phyloP scores from a whole-genome alignment of 2,113 vertebrate genomes.

The Pedetes capensis region DNA sequence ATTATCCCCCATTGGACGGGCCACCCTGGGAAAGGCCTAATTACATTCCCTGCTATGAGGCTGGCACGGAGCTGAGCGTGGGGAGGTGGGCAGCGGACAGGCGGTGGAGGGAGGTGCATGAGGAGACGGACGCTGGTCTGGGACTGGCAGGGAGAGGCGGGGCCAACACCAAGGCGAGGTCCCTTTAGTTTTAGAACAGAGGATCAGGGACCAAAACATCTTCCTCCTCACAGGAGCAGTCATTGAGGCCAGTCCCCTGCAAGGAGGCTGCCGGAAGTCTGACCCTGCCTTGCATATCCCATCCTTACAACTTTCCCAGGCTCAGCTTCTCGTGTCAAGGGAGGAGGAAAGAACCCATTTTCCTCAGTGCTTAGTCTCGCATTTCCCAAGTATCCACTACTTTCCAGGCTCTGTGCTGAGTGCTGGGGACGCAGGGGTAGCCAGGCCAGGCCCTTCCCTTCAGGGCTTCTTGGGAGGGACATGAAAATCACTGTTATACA shows the following conservation, averaged over 20 bases:
- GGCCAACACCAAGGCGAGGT: background rate
- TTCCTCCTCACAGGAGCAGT: background rate
- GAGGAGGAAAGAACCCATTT: background rate
- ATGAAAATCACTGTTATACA: background rate
- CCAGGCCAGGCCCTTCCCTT: background rate
- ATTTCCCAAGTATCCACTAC: background rate
- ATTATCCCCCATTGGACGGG: slow-evolving; percentile 76
- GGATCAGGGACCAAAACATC: background rate
- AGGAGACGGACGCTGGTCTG: background rate
- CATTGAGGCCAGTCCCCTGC: background rate
- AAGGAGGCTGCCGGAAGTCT: background rate
- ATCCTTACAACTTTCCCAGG: background rate
- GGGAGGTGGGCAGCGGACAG: background rate
- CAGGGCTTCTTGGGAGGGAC: background rate
- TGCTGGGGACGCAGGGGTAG: background rate
- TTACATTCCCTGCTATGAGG: slow-evolving; percentile 19
- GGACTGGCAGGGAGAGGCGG: background rate
- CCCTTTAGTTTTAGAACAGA: background rate
- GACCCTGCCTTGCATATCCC: background rate
- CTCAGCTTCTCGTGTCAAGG: background rate
- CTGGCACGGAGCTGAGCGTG: background rate
- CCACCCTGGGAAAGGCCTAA: slow-evolving; percentile 40
- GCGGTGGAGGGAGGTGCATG: background rate
- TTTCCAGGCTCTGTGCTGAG: background rate
- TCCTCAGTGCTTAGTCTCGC: background rate